Evolutionary conservation across 2,113 vertebrate genomes (phyloP), one percentile per base, ranked within the genome.

Genomic region (Lophura nycthemera): DNA sequence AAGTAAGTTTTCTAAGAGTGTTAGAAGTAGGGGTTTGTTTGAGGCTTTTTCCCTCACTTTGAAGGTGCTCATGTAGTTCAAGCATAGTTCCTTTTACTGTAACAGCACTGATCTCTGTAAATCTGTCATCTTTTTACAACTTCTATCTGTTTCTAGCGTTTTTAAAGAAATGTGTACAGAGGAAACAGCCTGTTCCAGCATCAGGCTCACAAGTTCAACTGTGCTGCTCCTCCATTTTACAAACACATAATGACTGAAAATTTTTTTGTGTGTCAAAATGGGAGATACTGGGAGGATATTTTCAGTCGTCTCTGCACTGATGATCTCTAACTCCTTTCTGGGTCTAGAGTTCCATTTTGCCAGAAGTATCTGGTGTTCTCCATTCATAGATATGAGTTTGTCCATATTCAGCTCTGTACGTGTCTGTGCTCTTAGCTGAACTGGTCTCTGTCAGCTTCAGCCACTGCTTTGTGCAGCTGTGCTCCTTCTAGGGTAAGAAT

Each of bases 401-500:
- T 67, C 75, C 73, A 4, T 60, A 34, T 70, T 88, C 60, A 88
- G 3, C 21, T 71, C 42, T 48, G 36, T 45, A 34, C 2, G 6
- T 14, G 16, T 78, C 22, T 60, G 19, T 77, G 56, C 38, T 34
- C 13, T 21, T 43, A 57, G 61, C 76, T 93, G 73, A 89, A 63
- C 48, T 52, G 15, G 32, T 86, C 57, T 88, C 34, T 81, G 6
- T 83, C 45, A 18, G 43, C 86, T 90, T 86, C 80, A 93, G 47
- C 25, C 40, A 69, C 30, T 38, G 22, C 38, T n/a, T 14, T 65
- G 76, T 88, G 65, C 43, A 24, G 27, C 21, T 69, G 40, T 82
- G 40, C 54, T 87, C 8, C 77, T 92, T 84, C 61, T 54, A 66
- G 93, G 88, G 65, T 79, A 72, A 17, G 24, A 96, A 82, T 57